These are phyloP conservation scores for Nebria brevicollis DNA, from an alignment of 2,888 invertebrate species.

Conservation along the genomic window DNA sequence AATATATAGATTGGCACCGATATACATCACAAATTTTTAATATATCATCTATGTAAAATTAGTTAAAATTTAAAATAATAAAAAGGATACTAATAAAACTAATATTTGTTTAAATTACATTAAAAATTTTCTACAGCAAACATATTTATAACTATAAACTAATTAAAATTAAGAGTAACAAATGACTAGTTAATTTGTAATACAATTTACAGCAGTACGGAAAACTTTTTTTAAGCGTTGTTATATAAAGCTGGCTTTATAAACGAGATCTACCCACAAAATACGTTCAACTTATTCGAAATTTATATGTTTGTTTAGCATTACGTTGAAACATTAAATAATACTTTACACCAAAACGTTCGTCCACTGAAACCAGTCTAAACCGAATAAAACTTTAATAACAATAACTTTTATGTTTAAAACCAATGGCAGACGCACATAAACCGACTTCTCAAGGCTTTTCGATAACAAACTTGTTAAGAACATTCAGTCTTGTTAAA, in stretches of 20 bases:
- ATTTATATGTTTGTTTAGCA: neutral
- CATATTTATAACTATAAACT: neutral
- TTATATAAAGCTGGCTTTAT: neutral
- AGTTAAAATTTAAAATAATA: slow-evolving; percentile 3
- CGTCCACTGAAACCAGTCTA: neutral
- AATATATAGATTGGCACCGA: slow-evolving; percentile 42
- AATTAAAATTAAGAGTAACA: slow-evolving; percentile 22
- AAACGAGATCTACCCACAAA: slow-evolving; percentile 1
- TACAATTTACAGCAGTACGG: slow-evolving; percentile 22
- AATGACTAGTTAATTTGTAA: slow-evolving; percentile 43
- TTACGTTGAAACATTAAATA: neutral
- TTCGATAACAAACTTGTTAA: no score
- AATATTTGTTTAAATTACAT: slow-evolving; percentile 18
- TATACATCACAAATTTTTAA: slow-evolving; percentile 32
- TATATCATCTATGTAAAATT: neutral
- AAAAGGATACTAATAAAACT: slow-evolving; percentile 11
- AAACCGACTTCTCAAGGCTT: neutral
- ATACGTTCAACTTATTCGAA: neutral
- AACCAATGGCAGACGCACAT: neutral
- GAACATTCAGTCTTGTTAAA: no score
- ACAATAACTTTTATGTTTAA: neutral
- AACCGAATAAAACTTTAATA: neutral
- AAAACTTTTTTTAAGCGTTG: neutral
- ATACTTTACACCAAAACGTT: neutral
- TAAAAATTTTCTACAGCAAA: neutral